A percentile compares a stretch with the other conserved stretches of the same genome.
Evolutionary conservation across 2,888 invertebrate species (phyloP).

Genomic region (Gymnosoma rotundatum): DNA sequence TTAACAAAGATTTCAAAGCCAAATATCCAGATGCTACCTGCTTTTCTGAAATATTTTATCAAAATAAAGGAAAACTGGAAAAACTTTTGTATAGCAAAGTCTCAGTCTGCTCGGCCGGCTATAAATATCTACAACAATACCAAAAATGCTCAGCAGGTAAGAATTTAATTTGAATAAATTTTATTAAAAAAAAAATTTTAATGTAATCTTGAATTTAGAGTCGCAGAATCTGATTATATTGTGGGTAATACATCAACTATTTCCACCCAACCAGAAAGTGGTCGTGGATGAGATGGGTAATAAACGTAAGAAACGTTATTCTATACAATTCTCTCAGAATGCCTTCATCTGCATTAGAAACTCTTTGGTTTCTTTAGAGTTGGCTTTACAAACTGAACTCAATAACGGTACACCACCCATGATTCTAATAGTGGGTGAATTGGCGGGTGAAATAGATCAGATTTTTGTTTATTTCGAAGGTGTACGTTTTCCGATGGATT

Average conservation of each 20-base stretch:
- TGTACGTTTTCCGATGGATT: conserved; percentile 51
- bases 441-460: conserved; percentile 59
- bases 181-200: no score
- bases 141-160: conserved; percentile 55
- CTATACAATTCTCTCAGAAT: conserved; percentile 60
- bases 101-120: conserved; percentile 51
- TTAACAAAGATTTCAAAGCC: conserved; percentile 53
- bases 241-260: conserved; percentile 59
- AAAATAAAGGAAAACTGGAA: conserved; percentile 51
- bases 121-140: conserved; percentile 50
- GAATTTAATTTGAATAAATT: background rate
- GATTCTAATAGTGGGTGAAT: conserved; percentile 58
- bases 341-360: conserved; percentile 57
- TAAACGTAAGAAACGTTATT: conserved; percentile 61
- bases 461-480: conserved; percentile 66
- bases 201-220: conserved; percentile 21
- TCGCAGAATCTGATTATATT: conserved; percentile 59
- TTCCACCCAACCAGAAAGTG: conserved; percentile 58
- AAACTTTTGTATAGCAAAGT: conserved; percentile 54
- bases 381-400: conserved; percentile 22
- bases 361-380: conserved; percentile 20
- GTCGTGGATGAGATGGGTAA: conserved; percentile 61
- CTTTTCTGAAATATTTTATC: conserved; percentile 41
- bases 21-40: conserved; percentile 55
- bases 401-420: conserved; percentile 50